phyloP scores from a whole-genome alignment of 2,797 vertebrate genomes.

The Danio choprae region DNA sequence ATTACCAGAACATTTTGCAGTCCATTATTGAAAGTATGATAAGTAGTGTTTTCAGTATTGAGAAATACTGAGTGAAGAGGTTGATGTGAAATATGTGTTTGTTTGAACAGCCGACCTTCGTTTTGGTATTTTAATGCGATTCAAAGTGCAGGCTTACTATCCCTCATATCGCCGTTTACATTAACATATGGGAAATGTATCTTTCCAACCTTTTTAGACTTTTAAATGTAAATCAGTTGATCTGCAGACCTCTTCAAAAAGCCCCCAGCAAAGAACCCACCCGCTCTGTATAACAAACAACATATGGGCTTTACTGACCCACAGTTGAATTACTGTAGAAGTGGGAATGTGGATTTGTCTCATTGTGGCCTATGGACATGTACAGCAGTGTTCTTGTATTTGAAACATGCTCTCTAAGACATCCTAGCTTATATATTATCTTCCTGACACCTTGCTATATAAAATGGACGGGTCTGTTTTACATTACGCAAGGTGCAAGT shows the following conservation, averaged over 20 bases:
- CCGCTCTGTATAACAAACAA: constrained; percentile 31
- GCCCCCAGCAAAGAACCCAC: constrained; percentile 42
- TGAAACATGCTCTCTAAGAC: constrained; percentile 46
- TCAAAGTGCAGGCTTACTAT: background rate
- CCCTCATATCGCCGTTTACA: constrained; percentile 17
- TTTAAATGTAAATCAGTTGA: constrained; percentile 46
- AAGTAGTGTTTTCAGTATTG: constrained; percentile 10
- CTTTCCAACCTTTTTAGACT: constrained; percentile 12
- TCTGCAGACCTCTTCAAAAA: constrained; percentile 16
- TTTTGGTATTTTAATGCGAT: constrained; percentile 28
- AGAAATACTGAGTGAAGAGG: constrained; percentile 8
- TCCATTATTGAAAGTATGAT: constrained; percentile 23
- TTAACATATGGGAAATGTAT: constrained; percentile 40
- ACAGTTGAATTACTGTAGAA: constrained; percentile 28
- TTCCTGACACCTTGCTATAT: constrained; percentile 53
- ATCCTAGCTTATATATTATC: constrained; percentile 51
- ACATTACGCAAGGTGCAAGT: constrained; percentile 57
- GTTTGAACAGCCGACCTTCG: constrained; percentile 11
- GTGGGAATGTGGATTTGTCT: constrained; percentile 32
- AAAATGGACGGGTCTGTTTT: constrained; percentile 55
- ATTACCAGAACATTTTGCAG: constrained; percentile 20
- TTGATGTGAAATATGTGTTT: constrained; percentile 8
- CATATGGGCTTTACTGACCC: constrained; percentile 39
- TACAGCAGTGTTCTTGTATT: constrained; percentile 6
- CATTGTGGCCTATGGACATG: background rate